phyloP scores from a whole-genome alignment of 2,888 invertebrate genomes.

The Brenthis hecate region DNA sequence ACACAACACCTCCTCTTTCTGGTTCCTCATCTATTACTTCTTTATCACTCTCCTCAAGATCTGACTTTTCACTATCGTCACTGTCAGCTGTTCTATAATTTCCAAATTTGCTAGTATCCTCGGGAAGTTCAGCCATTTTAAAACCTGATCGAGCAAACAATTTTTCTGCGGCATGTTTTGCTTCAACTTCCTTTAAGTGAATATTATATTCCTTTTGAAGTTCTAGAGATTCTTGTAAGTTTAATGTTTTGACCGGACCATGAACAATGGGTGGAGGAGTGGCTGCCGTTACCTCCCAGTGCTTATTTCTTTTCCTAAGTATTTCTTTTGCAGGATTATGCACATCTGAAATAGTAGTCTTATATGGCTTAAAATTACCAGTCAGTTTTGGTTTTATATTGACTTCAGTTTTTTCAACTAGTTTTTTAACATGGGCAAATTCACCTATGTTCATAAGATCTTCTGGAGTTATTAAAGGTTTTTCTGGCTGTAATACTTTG shows the following conservation, averaged over 20 bases:
- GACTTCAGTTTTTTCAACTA: constrained; percentile 78
- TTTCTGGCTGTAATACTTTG: constrained; percentile 67
- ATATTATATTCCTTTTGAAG: constrained; percentile 78
- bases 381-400: constrained; percentile 55
- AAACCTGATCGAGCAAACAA: constrained; percentile 66
- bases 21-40: constrained; percentile 83
- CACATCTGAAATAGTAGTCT: constrained; percentile 79
- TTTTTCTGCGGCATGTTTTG: constrained; percentile 81
- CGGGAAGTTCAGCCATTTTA: constrained; percentile 61
- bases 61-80: constrained; percentile 60
- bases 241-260: constrained; percentile 77
- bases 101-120: constrained; percentile 59
- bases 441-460: constrained; percentile 76
- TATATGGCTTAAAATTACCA: constrained; percentile 81
- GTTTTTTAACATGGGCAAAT: constrained; percentile 76
- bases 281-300: constrained; percentile 85
- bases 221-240: constrained; percentile 80
- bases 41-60: constrained; percentile 75
- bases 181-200: constrained; percentile 76
- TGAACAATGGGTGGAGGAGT: constrained; percentile 83
- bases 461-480: constrained; percentile 74
- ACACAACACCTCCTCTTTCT: constrained; percentile 79
- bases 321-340: constrained; percentile 82
- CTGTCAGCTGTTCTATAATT: constrained; percentile 65
- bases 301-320: constrained; percentile 70